A percentile compares a stretch with the other conserved stretches of the same genome.
Conservation (phyloP, 2,797 vertebrate species). For the Aldrovandia affinis region DNA sequence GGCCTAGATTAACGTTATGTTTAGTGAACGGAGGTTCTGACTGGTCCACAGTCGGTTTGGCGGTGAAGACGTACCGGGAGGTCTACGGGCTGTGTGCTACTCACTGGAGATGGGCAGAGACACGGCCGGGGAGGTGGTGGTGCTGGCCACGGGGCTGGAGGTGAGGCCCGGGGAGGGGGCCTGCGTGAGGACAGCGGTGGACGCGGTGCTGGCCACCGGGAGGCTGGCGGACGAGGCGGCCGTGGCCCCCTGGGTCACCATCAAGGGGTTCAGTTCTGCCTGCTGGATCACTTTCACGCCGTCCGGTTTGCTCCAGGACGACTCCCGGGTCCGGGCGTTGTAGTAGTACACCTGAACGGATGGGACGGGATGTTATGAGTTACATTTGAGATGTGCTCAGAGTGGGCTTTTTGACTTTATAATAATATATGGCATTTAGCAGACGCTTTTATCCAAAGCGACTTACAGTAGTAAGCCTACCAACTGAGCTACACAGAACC, state of each 20-base stretch:
- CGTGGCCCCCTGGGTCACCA: constrained; percentile 72
- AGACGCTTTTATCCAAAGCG: too few species aligned
- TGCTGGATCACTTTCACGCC: constrained; percentile 98
- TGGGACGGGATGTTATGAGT: too few species aligned
- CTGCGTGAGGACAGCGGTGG: constrained; percentile 74
- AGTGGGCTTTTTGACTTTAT: too few species aligned
- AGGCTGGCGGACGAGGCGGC: constrained; percentile 44
- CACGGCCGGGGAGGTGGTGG: constrained; percentile 75
- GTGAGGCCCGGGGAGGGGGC: constrained; percentile 76
- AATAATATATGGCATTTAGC: too few species aligned
- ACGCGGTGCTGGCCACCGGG: constrained; percentile 76
- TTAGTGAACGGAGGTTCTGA: too few species aligned
- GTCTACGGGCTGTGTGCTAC: constrained; percentile 37
- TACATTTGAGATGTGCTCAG: not conserved
- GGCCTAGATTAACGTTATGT: too few species aligned
- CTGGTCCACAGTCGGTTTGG: not conserved
- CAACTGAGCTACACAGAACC: too few species aligned
- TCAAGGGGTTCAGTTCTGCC: constrained; percentile 90
- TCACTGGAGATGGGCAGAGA: constrained; percentile 83
- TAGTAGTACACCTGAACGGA: constrained; percentile 90
- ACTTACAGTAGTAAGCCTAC: too few species aligned
- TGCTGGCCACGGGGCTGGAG: constrained; percentile 82
- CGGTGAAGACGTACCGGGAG: not conserved
- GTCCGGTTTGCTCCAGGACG: constrained; percentile 94
- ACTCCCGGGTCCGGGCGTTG: constrained; percentile 94